Evolutionary conservation across 1,140 invertebrate genomes (phyloP), one percentile per base, ranked within the genome.

Genomic region (Pectinophora gossypiella): DNA sequence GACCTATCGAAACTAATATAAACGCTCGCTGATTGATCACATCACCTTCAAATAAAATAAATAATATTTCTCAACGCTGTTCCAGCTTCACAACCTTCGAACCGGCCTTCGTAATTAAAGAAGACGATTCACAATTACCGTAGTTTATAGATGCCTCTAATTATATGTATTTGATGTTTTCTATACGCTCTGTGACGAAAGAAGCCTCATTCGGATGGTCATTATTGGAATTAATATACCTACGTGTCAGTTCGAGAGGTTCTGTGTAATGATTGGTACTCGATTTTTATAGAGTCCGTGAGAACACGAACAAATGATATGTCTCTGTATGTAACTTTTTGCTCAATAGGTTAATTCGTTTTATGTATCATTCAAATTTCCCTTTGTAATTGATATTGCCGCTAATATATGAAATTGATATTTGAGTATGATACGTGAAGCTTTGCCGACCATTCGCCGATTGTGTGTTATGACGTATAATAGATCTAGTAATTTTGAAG

Each of bases 151-250:
- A 85, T 73, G 62, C 68, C 68, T 77, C 69, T 85, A 84, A 85
- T 85, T 84, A 85, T 81, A 85, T 81, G 68, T 81, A 79, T 85
- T 85, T 82, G 76, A 77, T 81, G 80, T 84, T 85, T 84, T 84
- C 80, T 84, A 83, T 81, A 78, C 76, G 72, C 48, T 50, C 56
- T 79, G 78, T 85, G 82, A 85, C 80, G 82, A 85, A 85, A 84
- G 64, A 77, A 67, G 59, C 67, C 73, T 78, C 76, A 81, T 75
- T 71, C 70, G 59, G 56, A 58, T 68, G 66, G 76, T 81, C 82
- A 84, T 86, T 86, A 86, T 69, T 79, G 66, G 80, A 83, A 86
- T 86, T 86, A 86, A 86, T 86, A 84, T 83, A 76, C 61, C 71
- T 82, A 84, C 82, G 82, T 86, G 82, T 78, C 64, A 75, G 79